Conservation (phyloP, 2,888 invertebrate species). For the Melitaea athalia region DNA sequence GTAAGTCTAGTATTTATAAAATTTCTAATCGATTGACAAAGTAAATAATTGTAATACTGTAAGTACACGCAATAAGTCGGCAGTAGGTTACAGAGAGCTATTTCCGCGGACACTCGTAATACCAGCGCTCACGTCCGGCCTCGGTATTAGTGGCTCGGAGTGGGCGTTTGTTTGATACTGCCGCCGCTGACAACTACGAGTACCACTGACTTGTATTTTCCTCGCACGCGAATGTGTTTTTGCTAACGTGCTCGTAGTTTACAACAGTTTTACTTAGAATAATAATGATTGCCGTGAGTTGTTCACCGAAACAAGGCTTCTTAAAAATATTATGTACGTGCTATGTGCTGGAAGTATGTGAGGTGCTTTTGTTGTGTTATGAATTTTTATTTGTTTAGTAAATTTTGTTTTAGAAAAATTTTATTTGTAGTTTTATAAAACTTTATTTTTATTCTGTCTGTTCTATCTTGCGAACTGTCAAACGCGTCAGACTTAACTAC, state of each 20-base stretch:
- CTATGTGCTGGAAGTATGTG: too few relatives aligned
- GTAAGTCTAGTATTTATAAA: too few relatives aligned
- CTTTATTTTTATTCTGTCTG: too few relatives aligned
- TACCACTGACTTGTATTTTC: slow-evolving; percentile 34
- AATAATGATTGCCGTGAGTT: not conserved
- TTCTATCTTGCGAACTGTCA: too few relatives aligned
- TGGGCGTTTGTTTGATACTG: slow-evolving; percentile 38
- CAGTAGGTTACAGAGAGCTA: slow-evolving; percentile 25
- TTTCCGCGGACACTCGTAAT: slow-evolving; percentile 38
- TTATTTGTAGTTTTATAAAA: too few relatives aligned
- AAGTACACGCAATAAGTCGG: slow-evolving; percentile 23
- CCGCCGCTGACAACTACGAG: slow-evolving; percentile 35
- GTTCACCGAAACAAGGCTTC: not conserved
- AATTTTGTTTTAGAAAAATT: too few relatives aligned
- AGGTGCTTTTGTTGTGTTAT: too few relatives aligned
- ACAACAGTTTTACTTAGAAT: not conserved
- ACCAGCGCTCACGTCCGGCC: slow-evolving; percentile 35
- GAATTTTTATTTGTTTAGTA: too few relatives aligned
- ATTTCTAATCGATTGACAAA: not conserved
- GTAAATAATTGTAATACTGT: not conserved
- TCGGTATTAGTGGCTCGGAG: slow-evolving; percentile 33
- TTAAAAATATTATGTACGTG: too few relatives aligned
- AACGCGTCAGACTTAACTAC: too few relatives aligned
- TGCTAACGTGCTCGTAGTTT: slow-evolving; percentile 16
- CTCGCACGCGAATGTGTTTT: slow-evolving; percentile 34